Evolutionary conservation across 2,888 invertebrate species (phyloP).

Genomic region (Drosophila anomelani): DNA sequence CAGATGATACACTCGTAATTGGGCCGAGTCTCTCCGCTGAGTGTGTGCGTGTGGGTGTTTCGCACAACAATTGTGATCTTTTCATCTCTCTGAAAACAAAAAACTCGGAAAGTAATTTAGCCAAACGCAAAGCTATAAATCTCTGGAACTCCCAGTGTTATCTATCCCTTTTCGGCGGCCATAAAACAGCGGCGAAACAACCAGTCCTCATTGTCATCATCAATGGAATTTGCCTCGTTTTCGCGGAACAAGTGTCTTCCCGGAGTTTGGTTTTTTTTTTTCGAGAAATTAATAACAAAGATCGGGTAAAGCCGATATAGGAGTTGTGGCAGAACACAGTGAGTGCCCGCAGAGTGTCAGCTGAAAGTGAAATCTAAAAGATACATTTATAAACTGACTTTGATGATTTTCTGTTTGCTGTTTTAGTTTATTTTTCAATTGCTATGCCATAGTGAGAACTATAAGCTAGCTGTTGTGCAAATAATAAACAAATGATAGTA

Average conservation of each 20-base stretch:
- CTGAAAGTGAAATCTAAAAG: neutral
- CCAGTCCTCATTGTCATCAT: slow-evolving; percentile 36
- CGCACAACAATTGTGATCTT: slow-evolving; percentile 16
- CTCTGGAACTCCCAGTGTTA: slow-evolving; percentile 4
- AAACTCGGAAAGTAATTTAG: slow-evolving; percentile 14
- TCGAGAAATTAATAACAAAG: slow-evolving; percentile 21
- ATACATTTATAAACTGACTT: too few relatives aligned
- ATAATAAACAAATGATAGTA: neutral
- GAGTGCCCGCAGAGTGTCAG: neutral
- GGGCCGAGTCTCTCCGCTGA: neutral
- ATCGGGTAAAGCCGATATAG: slow-evolving; percentile 12
- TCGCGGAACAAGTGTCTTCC: slow-evolving; percentile 22
- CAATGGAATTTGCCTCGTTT: slow-evolving; percentile 29
- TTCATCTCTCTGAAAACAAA: slow-evolving; percentile 2
- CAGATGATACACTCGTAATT: slow-evolving; percentile 26
- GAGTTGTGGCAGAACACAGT: slow-evolving; percentile 14
- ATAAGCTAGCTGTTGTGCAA: neutral
- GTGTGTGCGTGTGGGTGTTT: neutral
- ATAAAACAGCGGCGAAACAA: slow-evolving; percentile 21
- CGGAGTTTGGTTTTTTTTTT: slow-evolving; percentile 11
- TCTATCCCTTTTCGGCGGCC: slow-evolving; percentile 6
- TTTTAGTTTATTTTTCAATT: neutral
- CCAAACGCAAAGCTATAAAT: slow-evolving; percentile 6
- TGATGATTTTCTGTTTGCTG: neutral
- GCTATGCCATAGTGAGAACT: neutral